phyloP scores from a whole-genome alignment of 2,113 vertebrate species.

The Odobenus rosmarus region DNA sequence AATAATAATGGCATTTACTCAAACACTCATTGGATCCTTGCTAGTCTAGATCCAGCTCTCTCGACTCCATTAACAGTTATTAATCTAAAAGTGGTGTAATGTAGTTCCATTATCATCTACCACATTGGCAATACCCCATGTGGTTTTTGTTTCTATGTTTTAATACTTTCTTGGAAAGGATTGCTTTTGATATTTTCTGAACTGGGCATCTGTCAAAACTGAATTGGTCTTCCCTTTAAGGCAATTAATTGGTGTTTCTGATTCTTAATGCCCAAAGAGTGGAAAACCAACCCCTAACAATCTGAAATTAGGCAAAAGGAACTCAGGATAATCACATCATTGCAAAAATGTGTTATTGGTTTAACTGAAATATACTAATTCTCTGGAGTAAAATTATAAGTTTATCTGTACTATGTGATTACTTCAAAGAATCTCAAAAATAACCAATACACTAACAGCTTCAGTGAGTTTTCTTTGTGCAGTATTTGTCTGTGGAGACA shows the following conservation, averaged over 20 bases:
- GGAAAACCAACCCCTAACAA: neutral
- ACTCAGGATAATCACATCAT: neutral
- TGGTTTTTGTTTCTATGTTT: neutral
- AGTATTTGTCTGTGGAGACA: neutral
- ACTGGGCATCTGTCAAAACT: neutral
- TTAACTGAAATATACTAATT: neutral
- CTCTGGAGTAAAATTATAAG: neutral
- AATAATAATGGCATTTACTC: neutral
- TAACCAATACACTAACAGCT: neutral
- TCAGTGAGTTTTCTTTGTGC: neutral
- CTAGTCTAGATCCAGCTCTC: neutral
- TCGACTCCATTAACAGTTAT: neutral
- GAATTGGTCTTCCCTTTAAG: neutral
- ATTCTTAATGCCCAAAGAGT: neutral
- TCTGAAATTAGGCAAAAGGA: neutral
- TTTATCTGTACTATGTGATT: neutral
- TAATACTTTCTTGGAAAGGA: neutral
- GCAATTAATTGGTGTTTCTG: neutral
- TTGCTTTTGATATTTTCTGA: neutral
- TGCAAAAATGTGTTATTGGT: neutral
- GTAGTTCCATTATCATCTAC: neutral
- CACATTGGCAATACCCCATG: neutral
- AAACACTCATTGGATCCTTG: neutral
- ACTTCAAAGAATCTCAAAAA: slow-evolving; percentile 12
- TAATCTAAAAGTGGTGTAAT: neutral